Evolutionary conservation across 2,113 vertebrate species (phyloP).

Genomic region (Cichladusa arquata): DNA sequence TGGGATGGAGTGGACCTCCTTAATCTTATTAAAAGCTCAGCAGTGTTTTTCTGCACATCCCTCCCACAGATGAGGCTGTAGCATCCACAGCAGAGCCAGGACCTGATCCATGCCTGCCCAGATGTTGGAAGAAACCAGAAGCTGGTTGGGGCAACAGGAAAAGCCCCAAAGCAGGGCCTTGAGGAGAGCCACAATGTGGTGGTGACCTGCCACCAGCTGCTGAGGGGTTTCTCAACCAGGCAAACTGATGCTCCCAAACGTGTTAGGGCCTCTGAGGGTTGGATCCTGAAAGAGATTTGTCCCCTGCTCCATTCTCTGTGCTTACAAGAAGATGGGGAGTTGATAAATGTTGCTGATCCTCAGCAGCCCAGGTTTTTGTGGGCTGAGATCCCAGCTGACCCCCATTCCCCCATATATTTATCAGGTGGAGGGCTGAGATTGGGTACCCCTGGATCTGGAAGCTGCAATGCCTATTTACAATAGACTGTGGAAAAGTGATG

Average conservation of each 20-base stretch:
- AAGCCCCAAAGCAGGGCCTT: neutral
- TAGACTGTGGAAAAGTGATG: neutral
- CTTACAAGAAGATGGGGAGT: neutral
- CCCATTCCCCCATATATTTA: neutral
- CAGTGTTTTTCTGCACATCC: neutral
- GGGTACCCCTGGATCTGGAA: neutral
- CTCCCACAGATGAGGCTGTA: neutral
- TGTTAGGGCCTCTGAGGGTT: rapidly evolving
- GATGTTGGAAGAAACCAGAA: neutral
- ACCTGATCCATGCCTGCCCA: neutral
- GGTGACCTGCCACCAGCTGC: neutral
- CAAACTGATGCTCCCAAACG: neutral
- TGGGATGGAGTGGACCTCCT: neutral
- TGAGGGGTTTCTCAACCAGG: neutral
- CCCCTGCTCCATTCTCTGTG: neutral
- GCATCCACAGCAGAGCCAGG: neutral
- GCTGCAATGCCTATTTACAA: neutral
- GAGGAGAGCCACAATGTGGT: neutral
- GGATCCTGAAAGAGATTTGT: neutral
- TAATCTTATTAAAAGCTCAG: neutral
- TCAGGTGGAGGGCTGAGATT: neutral
- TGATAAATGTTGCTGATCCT: neutral
- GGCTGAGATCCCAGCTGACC: neutral
- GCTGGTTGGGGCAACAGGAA: neutral
- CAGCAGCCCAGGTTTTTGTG: neutral